Percentiles rank a stretch among this genome's conserved stretches.
Conservation (phyloP, 2,888 invertebrate species). For the Agonopterix arenella region DNA sequence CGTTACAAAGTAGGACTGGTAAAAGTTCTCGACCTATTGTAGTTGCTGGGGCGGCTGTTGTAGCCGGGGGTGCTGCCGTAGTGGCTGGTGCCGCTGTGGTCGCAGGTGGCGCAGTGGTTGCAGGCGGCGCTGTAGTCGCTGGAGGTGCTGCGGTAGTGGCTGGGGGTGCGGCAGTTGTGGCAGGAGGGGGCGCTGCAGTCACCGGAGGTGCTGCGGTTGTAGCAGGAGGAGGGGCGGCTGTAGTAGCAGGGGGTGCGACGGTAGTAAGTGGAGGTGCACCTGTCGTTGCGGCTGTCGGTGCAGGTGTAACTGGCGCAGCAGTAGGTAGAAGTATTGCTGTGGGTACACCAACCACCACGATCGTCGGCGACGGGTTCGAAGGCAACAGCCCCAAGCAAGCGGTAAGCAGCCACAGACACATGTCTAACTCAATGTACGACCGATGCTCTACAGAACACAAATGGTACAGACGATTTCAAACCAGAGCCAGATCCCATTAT, state of each 20-base stretch:
- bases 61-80: conserved; percentile 13
- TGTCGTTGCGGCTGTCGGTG: conserved; percentile 12
- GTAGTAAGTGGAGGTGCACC: conserved; percentile 19
- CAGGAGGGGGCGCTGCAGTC: conserved; percentile 16
- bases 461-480: neutral
- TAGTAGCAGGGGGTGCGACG: conserved; percentile 10
- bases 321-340: conserved; percentile 42
- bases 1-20: conserved; percentile 57
- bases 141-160: conserved; percentile 6
- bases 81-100: conserved; percentile 12
- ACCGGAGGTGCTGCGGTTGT: conserved; percentile 5
- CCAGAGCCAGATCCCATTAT: neutral
- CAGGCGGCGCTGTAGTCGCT: neutral
- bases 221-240: conserved; percentile 13
- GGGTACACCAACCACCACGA: conserved; percentile 53
- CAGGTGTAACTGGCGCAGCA: conserved; percentile 2
- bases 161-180: conserved; percentile 17
- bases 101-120: conserved; percentile 18
- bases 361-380: conserved; percentile 32
- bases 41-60: conserved; percentile 21
- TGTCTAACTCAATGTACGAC: conserved; percentile 18
- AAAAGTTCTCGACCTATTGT: conserved; percentile 44
- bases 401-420: conserved; percentile 71
- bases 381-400: conserved; percentile 66
- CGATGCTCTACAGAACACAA: conserved; percentile 3